Conservation (phyloP, 30 jellyfish, hydroid and myxozoan species). For the Chrysaora quinquecirrha region DNA sequence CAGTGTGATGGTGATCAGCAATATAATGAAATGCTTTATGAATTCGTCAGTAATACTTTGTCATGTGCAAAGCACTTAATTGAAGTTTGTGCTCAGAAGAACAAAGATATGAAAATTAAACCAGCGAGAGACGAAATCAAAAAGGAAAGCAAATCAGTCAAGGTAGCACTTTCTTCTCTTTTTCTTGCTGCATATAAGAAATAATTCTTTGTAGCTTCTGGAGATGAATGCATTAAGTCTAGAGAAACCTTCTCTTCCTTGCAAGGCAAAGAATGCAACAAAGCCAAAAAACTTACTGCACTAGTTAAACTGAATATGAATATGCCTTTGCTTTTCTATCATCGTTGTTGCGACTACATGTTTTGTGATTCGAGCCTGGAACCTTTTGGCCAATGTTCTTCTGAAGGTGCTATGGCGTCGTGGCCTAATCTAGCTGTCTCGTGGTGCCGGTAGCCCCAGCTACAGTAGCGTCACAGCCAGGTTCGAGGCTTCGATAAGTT, state of each 20-base stretch:
- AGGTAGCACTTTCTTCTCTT: background rate
- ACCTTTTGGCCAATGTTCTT: too few relatives aligned
- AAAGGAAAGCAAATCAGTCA: constrained; percentile 6
- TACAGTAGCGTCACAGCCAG: too few relatives aligned
- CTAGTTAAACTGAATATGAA: background rate
- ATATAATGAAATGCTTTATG: constrained; percentile 23
- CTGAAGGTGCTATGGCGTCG: too few relatives aligned
- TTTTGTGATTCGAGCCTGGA: too few relatives aligned
- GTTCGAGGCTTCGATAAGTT: too few relatives aligned
- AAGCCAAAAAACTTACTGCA: background rate
- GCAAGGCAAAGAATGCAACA: background rate
- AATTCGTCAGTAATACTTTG: constrained; percentile 7
- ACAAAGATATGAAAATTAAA: background rate
- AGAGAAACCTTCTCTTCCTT: background rate
- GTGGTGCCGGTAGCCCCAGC: too few relatives aligned
- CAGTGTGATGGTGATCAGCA: constrained; percentile 59
- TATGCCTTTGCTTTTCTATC: background rate
- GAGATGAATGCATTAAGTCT: background rate
- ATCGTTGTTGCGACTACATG: background rate
- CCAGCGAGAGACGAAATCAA: constrained; percentile 7
- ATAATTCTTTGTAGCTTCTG: too few relatives aligned
- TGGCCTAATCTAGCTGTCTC: too few relatives aligned
- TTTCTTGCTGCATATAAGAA: too few relatives aligned
- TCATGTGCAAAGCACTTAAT: constrained; percentile 2
- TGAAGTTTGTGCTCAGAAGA: background rate